Evolutionary conservation across 2,888 invertebrate species (phyloP).

Genomic region (Drosophila prolongata): DNA sequence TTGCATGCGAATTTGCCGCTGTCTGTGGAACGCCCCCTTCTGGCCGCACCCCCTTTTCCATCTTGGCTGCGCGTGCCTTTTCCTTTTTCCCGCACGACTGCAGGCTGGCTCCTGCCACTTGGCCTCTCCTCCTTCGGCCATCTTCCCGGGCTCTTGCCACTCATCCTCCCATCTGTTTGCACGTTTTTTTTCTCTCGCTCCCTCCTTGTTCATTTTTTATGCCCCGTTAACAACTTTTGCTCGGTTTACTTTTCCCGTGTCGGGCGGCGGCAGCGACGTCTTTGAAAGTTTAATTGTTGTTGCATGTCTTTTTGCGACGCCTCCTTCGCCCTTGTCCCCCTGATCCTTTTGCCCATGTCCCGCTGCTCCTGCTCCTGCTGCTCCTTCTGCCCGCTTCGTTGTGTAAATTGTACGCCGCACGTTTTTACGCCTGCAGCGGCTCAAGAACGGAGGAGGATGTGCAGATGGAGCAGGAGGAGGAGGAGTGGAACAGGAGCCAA

Average conservation of each 20-base stretch:
- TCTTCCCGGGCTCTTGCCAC: conserved; percentile 16
- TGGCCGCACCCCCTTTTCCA: not conserved
- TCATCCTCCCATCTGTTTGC: conserved; percentile 44
- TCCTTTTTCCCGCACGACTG: conserved; percentile 72
- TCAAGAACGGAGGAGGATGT: conserved; percentile 16
- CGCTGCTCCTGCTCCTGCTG: conserved; percentile 41
- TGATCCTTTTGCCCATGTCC: conserved; percentile 25
- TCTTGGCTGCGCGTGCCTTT: conserved; percentile 38
- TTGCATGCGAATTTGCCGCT: conserved; percentile 79
- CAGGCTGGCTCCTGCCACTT: conserved; percentile 54
- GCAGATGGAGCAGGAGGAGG: conserved; percentile 21
- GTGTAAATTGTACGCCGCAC: conserved; percentile 78
- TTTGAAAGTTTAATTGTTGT: conserved; percentile 79
- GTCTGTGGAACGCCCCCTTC: conserved; percentile 54
- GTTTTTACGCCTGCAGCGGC: conserved; percentile 76
- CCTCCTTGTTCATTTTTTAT: conserved; percentile 69
- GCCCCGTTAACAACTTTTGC: conserved; percentile 79
- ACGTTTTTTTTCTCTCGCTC: conserved; percentile 46
- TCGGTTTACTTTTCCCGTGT: conserved; percentile 80
- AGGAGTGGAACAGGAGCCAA: conserved; percentile 1
- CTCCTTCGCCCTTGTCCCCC: conserved; percentile 17
- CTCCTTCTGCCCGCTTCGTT: conserved; percentile 22
- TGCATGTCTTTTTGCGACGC: conserved; percentile 74
- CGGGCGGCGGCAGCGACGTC: conserved; percentile 62
- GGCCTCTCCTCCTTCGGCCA: conserved; percentile 26